These are phyloP conservation scores for Drusus annulatus DNA, from an alignment of 1,140 invertebrate species.

Conservation along the genomic window DNA sequence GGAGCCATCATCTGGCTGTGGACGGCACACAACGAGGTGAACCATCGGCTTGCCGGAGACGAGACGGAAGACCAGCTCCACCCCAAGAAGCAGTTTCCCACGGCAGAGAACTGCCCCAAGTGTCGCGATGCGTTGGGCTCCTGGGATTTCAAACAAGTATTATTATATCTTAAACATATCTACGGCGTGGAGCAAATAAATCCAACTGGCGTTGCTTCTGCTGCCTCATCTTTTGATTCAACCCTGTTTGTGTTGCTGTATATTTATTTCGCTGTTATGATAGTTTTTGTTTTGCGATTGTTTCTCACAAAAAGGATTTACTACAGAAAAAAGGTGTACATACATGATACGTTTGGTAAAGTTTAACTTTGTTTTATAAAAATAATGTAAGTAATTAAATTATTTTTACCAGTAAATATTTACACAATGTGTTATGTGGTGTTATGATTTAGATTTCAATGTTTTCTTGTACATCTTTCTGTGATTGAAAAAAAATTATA, in stretches of 20 bases:
- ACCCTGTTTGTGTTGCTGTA: constrained; percentile 84
- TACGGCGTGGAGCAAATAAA: constrained; percentile 77
- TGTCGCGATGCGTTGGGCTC: constrained; percentile 76
- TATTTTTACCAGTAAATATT: too few species aligned
- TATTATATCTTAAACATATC: constrained; percentile 82
- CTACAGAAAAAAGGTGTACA: constrained; percentile 76
- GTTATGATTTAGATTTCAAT: too few species aligned
- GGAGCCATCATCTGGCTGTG: constrained; percentile 94
- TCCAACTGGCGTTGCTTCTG: constrained; percentile 63
- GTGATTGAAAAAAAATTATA: too few species aligned
- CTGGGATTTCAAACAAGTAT: constrained; percentile 82
- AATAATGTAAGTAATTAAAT: too few species aligned
- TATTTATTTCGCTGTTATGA: constrained; percentile 74
- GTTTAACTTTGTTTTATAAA: constrained; percentile 64
- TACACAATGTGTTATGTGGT: too few species aligned
- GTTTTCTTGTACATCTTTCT: too few species aligned
- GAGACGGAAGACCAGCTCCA: constrained; percentile 90
- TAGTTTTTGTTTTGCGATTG: constrained; percentile 81
- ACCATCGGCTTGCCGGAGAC: constrained; percentile 88
- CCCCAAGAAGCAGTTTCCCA: constrained; percentile 94
- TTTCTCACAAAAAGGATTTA: constrained; percentile 77
- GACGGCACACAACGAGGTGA: constrained; percentile 95
- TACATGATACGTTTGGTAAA: constrained; percentile 73
- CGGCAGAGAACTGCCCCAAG: constrained; percentile 75
- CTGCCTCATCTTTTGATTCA: constrained; percentile 78